Evolutionary conservation across 2,113 vertebrate genomes (phyloP).

Genomic region (Morone chrysops): DNA sequence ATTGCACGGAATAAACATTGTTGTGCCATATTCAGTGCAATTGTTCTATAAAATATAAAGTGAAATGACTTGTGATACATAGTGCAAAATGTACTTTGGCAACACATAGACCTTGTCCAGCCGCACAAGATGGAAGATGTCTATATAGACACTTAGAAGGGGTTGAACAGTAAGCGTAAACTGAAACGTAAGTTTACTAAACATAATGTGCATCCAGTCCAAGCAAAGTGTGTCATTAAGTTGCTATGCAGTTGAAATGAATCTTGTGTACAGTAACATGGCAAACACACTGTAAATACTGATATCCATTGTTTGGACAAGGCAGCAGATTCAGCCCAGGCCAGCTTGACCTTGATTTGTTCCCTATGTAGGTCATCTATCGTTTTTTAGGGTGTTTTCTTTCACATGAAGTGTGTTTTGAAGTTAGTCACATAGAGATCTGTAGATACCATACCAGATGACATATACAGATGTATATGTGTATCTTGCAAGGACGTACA

Average conservation of each 20-base stretch:
- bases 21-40: background rate
- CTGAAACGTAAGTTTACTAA: background rate
- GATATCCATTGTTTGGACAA: conserved; percentile 1
- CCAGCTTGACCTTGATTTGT: background rate
- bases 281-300: background rate
- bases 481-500: too few species aligned
- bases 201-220: background rate
- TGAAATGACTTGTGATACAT: background rate
- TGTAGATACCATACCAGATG: background rate
- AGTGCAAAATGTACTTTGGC: background rate
- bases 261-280: background rate
- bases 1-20: background rate
- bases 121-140: background rate
- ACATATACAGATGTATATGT: too few species aligned
- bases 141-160: background rate
- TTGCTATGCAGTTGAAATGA: background rate
- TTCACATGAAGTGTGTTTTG: background rate
- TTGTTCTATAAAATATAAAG: background rate
- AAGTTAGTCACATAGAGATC: background rate
- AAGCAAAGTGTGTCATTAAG: background rate
- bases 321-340: background rate
- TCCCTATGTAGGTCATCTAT: background rate
- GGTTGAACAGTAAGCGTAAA: background rate
- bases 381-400: background rate
- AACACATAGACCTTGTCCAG: too few species aligned